Base-by-base conservation (phyloP, 1,140 invertebrate genomes). In the Ectropis grisescens region DNA sequence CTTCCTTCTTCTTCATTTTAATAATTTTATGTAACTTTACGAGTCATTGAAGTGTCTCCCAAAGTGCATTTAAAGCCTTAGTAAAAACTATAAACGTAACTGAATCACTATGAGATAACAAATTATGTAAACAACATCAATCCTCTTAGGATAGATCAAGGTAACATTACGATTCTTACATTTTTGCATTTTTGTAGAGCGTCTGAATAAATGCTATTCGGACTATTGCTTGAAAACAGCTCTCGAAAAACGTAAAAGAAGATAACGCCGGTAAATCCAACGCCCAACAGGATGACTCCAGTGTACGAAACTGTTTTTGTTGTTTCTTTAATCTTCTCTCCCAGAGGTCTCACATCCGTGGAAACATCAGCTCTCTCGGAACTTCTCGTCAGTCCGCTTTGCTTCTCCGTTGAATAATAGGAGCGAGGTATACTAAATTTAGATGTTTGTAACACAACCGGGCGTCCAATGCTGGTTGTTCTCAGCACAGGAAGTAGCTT, bases 221-320 rank as follows among this genome's bases (percentile, higher is more conserved):
- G 89, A 75, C 94, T 96, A 48, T 92, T 89, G 47, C 86, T 88
- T 2, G 93, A 96, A 81, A 96, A 95, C 11, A 97, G 72, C 78
- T 97, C 95, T 36, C 86, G 85, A 50, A 94, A 92, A 41, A 96
- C 87, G 23, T 89, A 86, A 69, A 91, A 96, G 54, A 94, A 90
- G 67, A 97, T 89, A 1, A 90, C 66, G 29, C 88, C 89, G 13
- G 91, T 93, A 0, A 95, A 85, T 12, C 89, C 90, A 26, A 94
- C 57, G 10, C 94, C 93, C 16, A 87, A 67, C 15, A 95, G 37
- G 33, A 96, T 93, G n/a, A 96, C 87, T 7, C 88, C 88, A 41
- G 90, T 85, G 55, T 95, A 95, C 28, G 90, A 91, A 22, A 86
- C 89, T 46, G 93, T 94, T 69, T 94, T 94, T 13, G 91, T 91